Evolutionary conservation across 2,888 invertebrate species (phyloP), one percentile per base, ranked within the genome.

Genomic region (Ernsta delagoae): DNA sequence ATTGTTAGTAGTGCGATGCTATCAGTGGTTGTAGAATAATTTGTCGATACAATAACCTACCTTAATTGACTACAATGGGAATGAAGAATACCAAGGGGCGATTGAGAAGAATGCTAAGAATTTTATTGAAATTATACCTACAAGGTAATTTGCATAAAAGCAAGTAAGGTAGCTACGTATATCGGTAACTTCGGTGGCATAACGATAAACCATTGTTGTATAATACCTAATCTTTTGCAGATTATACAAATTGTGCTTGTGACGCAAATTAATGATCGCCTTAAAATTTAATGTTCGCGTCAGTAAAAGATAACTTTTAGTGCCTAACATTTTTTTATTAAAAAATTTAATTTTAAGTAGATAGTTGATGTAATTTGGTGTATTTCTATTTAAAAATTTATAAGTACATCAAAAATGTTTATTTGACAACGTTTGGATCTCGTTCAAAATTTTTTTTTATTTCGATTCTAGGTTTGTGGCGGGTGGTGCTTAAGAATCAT

Each of bases 401-500:
- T 41, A 7, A 6, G 78, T 87, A 85, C 79, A 86, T 82, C 80
- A 81, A 75, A 72, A 73, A 77, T 77, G n/a, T 80, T 79, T 75
- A 75, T 80, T 83, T 81, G 74, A 82, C 79, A 81, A 77, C 75
- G 71, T 86, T 87, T 81, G 85, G 88, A 89, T 88, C 88, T 89
- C 89, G 86, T 80, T 85, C 86, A 85, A 87, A 88, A 56, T 88
- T 87, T 88, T 77, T 83, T 79, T 81, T 83, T 81, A 56, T 83
- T 79, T 81, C 77, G 41, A 43, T 76, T 56, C 78, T 82, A 82
- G 79, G 76, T 76, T 75, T 80, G 78, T 85, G 84, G 91, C 89
- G 89, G 92, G 88, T 86, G 88, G 90, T 91, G 92, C 92, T 92
- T 91, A 91, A 76, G 80, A 72, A 72, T 82, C 79, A 75, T 81